Base-by-base conservation (phyloP, 2,797 vertebrate genomes). In the Tangara arthus region DNA sequence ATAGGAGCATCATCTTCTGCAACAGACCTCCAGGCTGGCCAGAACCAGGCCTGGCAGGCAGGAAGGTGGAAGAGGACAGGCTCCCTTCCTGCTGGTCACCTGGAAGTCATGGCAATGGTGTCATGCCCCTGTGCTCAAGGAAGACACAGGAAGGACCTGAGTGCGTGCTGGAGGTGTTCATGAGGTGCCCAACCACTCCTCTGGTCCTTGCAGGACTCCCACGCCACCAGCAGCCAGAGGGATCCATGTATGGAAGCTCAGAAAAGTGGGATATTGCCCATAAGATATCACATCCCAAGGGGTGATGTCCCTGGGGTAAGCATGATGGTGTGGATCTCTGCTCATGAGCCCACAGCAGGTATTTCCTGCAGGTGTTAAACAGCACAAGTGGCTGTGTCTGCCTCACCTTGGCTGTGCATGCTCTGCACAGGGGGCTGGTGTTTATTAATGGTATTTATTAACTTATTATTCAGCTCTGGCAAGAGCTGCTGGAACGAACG, bases 401-500 rank as follows among this genome's bases (percentile, higher is more conserved):
- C 83, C 87, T 78, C 0, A 19, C 82, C 70, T 88, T 27, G 77
- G 73, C 85, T 90, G 87, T 18, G 21, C 11, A 3, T 57, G 80
- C 65, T 89, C 72, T 59, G 80, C 78, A 26, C 73, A 46, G 63
- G 52, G 76, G 52, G 34, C 90, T 95, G 94, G 79, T 96, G 28
- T 60, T 96, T 92, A 94, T 96, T 95, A 94, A 5, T 66, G 20
- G 0, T 23, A 22, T n/a, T 55, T 55, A 55, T 55, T n/a, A 55
- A 55, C 15, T 55, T n/a, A 55, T 55, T n/a, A n/a, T 55, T 55
- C 32, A n/a, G 21, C 32, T 15, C 34, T 95, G 96, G 86, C 88
- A 95, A 50, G 86, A 95, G 77, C 92, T 84, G 49, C 90, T 97
- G 96, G 83, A 97, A 93, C 2, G 0, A 81, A 89, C 86, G 9